These are phyloP conservation scores for Macrosiphum euphorbiae DNA, from an alignment of 2,888 invertebrate genomes.

Conservation along the genomic window DNA sequence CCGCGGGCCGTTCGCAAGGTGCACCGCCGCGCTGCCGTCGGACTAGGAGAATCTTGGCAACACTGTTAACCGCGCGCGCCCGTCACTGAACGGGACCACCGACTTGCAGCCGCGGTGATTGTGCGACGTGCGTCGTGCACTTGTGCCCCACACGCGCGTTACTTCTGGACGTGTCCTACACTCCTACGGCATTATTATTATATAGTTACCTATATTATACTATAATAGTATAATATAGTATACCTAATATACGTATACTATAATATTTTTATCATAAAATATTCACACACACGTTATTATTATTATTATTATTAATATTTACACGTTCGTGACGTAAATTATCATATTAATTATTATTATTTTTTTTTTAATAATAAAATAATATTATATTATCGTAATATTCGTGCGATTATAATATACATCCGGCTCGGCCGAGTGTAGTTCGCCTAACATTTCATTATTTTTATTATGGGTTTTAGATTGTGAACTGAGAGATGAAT, in stretches of 20 bases:
- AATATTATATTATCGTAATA: no score
- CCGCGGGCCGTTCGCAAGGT: constrained; percentile 27
- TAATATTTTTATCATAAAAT: background rate
- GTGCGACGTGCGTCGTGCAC: background rate
- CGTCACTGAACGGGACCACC: background rate
- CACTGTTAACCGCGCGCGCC: background rate
- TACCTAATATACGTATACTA: background rate
- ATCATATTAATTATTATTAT: background rate
- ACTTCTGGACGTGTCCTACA: background rate
- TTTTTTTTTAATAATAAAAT: background rate
- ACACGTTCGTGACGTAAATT: background rate
- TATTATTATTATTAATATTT: background rate
- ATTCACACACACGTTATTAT: background rate
- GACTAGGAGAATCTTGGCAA: background rate
- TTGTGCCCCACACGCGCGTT: background rate
- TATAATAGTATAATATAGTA: no score
- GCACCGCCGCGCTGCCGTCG: background rate
- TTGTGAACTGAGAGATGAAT: background rate
- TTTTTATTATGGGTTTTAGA: background rate
- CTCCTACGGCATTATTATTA: background rate
- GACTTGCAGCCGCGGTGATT: background rate
- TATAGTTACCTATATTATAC: no score
- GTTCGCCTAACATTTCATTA: no score
- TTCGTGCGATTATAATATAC: no score
- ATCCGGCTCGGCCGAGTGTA: no score